phyloP scores from a whole-genome alignment of 1,140 invertebrate species.

The Chironomus striatipennis region DNA sequence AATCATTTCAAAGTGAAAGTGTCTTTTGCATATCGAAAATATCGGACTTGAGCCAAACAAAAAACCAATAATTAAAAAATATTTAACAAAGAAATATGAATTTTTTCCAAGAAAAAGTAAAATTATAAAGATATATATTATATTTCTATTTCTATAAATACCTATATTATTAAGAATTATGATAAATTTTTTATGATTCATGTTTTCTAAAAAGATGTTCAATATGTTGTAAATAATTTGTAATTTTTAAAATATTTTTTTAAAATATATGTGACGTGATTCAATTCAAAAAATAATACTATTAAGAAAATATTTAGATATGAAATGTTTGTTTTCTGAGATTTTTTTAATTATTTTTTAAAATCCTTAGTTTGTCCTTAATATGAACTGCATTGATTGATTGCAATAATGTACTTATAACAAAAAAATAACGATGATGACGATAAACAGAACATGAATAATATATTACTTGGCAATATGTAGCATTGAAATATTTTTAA shows the following conservation, averaged over 20 bases:
- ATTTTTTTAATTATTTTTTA: too few relatives aligned
- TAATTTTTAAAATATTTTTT: neutral
- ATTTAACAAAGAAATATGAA: neutral
- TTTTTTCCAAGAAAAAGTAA: slow-evolving; percentile 21
- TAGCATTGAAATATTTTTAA: neutral
- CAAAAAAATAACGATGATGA: neutral
- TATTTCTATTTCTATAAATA: neutral
- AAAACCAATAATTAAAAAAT: neutral
- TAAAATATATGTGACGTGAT: neutral
- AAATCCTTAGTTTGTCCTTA: too few relatives aligned
- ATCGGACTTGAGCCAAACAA: neutral
- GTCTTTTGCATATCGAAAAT: neutral
- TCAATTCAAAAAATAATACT: neutral
- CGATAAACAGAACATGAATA: neutral
- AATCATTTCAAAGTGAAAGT: too few relatives aligned
- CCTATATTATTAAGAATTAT: neutral
- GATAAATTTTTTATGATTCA: slow-evolving; percentile 13
- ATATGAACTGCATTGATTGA: neutral
- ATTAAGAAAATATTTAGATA: neutral
- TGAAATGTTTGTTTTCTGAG: neutral
- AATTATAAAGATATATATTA: neutral
- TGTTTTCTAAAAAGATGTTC: slow-evolving; percentile 11
- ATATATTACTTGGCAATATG: neutral
- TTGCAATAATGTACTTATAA: neutral
- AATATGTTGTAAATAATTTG: slow-evolving; percentile 17